Percentiles rank a stretch among this genome's conserved stretches.
phyloP scores from a whole-genome alignment of 1,140 invertebrate genomes.

The Scylla paramamosain region DNA sequence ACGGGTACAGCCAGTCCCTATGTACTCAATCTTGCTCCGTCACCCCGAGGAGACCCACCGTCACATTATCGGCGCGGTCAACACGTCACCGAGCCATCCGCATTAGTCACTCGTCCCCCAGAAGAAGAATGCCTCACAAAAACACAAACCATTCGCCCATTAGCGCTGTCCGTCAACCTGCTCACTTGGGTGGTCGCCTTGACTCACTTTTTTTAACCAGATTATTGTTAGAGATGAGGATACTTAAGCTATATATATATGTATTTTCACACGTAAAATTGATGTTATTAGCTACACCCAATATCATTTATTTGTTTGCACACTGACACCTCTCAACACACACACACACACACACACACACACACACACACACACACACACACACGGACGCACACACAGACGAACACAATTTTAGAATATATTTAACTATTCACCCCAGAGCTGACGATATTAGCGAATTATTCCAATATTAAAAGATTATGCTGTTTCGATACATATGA shows the following conservation, averaged over 20 bases:
- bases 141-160: too few relatives aligned
- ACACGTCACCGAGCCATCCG: not conserved
- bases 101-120: too few relatives aligned
- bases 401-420: slow-evolving; percentile 43
- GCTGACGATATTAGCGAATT: slow-evolving; percentile 68
- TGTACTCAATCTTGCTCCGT: not conserved
- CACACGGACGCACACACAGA: slow-evolving; percentile 39
- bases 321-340: slow-evolving; percentile 12
- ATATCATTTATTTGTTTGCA: not conserved
- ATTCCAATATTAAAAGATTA: slow-evolving; percentile 70
- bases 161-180: too few relatives aligned
- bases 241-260: too few relatives aligned
- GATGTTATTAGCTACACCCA: too few relatives aligned
- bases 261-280: too few relatives aligned
- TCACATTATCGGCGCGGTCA: not conserved
- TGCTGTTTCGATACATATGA: slow-evolving; percentile 47
- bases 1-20: not conserved
- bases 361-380: slow-evolving; percentile 42
- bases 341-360: slow-evolving; percentile 36
- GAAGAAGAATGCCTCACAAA: too few relatives aligned
- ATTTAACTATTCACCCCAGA: slow-evolving; percentile 44
- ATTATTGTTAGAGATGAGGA: too few relatives aligned
- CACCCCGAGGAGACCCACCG: not conserved
- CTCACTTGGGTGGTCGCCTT: too few relatives aligned
- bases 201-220: too few relatives aligned